These are phyloP conservation scores for Origma solitaria DNA, from an alignment of 2,113 vertebrate species.

Conservation along the genomic window DNA sequence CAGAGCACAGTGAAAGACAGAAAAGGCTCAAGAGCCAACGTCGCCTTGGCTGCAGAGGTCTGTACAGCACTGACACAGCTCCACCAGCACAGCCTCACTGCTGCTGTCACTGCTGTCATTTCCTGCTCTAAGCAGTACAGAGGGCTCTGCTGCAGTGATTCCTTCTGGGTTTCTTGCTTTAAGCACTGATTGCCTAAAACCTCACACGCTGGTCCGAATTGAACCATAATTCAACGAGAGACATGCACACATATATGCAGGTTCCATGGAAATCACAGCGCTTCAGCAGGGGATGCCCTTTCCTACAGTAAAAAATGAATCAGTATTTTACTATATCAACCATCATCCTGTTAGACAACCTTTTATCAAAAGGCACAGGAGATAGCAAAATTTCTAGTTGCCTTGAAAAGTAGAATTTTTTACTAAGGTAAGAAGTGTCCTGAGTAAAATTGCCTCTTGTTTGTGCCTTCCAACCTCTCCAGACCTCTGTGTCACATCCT, in stretches of 20 bases:
- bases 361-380: background rate
- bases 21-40: background rate
- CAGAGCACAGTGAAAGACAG: background rate
- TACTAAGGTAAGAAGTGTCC: background rate
- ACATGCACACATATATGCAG: background rate
- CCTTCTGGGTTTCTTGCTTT: background rate
- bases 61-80: background rate
- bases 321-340: background rate
- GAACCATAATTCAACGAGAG: background rate
- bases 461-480: background rate
- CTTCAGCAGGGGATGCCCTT: background rate
- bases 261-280: background rate
- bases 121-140: background rate
- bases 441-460: background rate
- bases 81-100: background rate
- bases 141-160: background rate
- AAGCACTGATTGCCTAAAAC: background rate
- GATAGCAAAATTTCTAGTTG: background rate
- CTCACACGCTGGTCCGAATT: background rate
- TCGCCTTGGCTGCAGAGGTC: background rate
- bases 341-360: background rate
- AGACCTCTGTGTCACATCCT: background rate
- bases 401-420: background rate
- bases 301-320: background rate
- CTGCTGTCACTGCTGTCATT: background rate